Evolutionary conservation across 1,140 invertebrate species (phyloP), one percentile per base, ranked within the genome.

Genomic region (Bemisia tabaci): DNA sequence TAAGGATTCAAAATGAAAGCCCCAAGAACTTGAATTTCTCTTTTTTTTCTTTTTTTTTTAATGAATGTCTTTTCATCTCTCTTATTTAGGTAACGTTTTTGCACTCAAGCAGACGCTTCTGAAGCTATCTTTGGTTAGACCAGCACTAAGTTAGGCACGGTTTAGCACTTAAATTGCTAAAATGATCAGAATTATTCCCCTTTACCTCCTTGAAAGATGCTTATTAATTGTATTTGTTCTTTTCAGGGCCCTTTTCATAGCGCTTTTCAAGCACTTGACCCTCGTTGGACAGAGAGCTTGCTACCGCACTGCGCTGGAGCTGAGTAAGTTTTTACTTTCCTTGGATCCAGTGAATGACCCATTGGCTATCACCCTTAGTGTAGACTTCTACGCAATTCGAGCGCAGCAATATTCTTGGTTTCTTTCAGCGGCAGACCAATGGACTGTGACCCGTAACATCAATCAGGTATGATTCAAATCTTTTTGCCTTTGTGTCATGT

Each of bases 331-430:
- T 24, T 76, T 89, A 26, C 75, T 89, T 33, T 89, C 88, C 60
- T 75, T 96, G 24, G 91, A 95, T 75, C 91, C 92, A 1, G 86
- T 89, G 27, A 81, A 76, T 33, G 94, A 97, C 79, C 94, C 94
- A 1, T 73, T 96, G 67, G 90, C 87, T 25, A 82, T 89, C 12
- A 79, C 92, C 39, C 79, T 95, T 23, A 82, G 88, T 69, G 85
- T 97, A 1, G 94, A 97, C 75, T 92, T 91, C 69, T 92, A 94
- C 75, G 92, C 94, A 0, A 73, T 97, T 39, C 79, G 90, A 67
- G 83, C 88, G 61, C 84, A 84, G 64, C 88, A 96, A 77, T 91
- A 89, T 73, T 77, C 83, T n/a, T 96, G 92, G 87, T 79, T 75
- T 94, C 79, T 88, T 2, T 81, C 92, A 62, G 86, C 89, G 60